Conservation (phyloP, 1,140 invertebrate genomes). For the Rhagoletis zephyria region DNA sequence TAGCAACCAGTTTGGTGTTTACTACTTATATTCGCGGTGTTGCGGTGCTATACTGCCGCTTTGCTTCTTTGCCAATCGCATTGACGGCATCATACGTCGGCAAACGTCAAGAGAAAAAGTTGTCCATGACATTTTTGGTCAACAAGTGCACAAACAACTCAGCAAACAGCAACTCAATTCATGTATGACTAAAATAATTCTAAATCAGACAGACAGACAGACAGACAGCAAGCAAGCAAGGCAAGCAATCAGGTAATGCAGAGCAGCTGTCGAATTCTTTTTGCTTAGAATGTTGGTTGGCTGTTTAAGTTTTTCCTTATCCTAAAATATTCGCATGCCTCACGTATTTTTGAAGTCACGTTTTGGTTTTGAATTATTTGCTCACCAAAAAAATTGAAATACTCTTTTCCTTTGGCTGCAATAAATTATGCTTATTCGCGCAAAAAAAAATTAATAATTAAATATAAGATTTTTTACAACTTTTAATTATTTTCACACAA, state of each 20-base stretch:
- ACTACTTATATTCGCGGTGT: background rate
- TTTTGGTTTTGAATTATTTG: background rate
- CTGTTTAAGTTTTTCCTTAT: background rate
- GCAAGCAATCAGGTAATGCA: background rate
- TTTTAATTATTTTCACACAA: constrained; percentile 26
- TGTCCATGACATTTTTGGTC: constrained; percentile 33
- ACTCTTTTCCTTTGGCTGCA: background rate
- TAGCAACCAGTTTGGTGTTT: background rate
- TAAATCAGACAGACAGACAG: background rate
- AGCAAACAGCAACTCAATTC: background rate
- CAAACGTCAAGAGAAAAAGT: constrained; percentile 6
- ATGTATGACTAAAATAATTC: background rate
- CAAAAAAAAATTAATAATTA: constrained; percentile 25
- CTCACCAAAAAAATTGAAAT: background rate
- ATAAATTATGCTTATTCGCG: background rate
- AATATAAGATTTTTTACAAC: background rate
- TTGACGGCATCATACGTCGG: background rate
- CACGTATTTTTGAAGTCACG: constrained; percentile 17
- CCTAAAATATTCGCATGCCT: background rate
- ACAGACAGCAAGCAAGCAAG: background rate
- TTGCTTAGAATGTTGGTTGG: background rate
- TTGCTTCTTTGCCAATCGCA: background rate
- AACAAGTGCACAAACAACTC: background rate
- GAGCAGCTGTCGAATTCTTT: background rate
- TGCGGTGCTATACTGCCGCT: background rate